These are phyloP conservation scores for Dascyllus trimaculatus DNA, from an alignment of 2,113 vertebrate species.

Conservation along the genomic window DNA sequence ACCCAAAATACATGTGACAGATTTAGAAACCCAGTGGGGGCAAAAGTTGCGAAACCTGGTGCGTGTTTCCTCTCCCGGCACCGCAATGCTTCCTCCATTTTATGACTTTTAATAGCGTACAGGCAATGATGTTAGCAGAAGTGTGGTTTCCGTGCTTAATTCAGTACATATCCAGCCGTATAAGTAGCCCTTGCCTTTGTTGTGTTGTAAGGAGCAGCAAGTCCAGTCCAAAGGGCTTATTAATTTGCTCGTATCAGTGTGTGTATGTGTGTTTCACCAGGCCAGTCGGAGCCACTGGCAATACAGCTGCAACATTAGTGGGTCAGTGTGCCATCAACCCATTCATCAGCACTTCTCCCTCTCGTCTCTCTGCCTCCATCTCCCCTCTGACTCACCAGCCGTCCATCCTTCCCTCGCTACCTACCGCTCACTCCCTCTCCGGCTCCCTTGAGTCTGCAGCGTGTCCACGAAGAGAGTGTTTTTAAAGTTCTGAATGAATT, in stretches of 20 bases:
- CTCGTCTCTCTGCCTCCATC: constrained; percentile 53
- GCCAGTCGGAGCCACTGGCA: constrained; percentile 77
- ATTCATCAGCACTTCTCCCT: constrained; percentile 79
- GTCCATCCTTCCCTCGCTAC: constrained; percentile 46
- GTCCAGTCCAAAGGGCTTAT: constrained; percentile 15
- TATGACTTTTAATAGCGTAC: constrained; percentile 28
- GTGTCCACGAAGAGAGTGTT: constrained; percentile 15
- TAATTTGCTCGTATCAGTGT: constrained; percentile 30
- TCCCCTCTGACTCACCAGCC: constrained; percentile 66
- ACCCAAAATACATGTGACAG: constrained; percentile 34
- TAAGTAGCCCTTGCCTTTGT: constrained; percentile 13
- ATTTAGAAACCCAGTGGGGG: constrained; percentile 34
- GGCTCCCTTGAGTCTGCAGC: not conserved
- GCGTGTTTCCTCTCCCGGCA: constrained; percentile 40
- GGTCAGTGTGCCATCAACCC: constrained; percentile 86
- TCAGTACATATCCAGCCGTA: not conserved
- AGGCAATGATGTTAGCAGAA: constrained; percentile 30
- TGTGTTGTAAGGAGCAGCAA: not conserved
- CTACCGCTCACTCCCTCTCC: constrained; percentile 31
- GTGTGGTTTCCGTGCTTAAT: constrained; percentile 27
- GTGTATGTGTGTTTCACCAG: constrained; percentile 58
- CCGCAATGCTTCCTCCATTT: constrained; percentile 46
- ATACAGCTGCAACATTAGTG: constrained; percentile 80
- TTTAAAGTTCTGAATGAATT: constrained; percentile 40
- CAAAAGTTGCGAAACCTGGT: constrained; percentile 45